Evolutionary conservation across 2,113 vertebrate species (phyloP).

Genomic region (Tachuris rubrigastra): DNA sequence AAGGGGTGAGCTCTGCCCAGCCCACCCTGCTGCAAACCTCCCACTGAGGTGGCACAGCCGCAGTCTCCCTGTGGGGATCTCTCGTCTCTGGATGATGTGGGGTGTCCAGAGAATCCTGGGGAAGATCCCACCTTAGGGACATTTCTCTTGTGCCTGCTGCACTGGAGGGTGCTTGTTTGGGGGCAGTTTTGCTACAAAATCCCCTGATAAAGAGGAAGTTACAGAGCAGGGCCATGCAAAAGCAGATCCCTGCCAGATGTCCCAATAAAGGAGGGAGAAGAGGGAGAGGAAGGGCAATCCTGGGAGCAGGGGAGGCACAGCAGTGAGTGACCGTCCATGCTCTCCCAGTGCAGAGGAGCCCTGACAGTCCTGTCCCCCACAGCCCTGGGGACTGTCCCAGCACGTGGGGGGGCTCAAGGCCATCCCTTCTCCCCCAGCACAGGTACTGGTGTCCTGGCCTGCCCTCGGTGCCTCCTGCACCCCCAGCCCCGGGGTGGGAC

Average conservation of each 20-base stretch:
- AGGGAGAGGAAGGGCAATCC: not conserved
- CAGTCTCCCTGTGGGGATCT: not conserved
- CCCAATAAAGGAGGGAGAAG: not conserved
- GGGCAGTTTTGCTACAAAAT: not conserved
- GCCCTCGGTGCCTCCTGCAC: not conserved
- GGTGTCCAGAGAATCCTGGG: not conserved
- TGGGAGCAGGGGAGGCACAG: not conserved
- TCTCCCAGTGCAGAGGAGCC: not conserved
- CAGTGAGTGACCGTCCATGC: not conserved
- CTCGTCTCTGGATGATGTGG: accelerated
- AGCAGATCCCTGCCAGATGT: conserved; percentile 44
- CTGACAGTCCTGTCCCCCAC: not conserved
- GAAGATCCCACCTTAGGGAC: not conserved
- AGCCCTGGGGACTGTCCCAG: not conserved
- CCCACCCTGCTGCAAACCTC: not conserved
- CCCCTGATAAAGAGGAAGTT: not conserved
- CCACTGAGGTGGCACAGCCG: not conserved
- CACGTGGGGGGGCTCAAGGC: not conserved
- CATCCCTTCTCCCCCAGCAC: not conserved
- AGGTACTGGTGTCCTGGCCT: not conserved
- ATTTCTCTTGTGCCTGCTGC: not conserved
- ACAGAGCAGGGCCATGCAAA: not conserved
- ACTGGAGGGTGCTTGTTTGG: not conserved
- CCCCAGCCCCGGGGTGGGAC: accelerated
- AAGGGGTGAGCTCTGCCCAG: not conserved